phyloP scores from a whole-genome alignment of 2,113 vertebrate species.

The Microcebus griseorufus region DNA sequence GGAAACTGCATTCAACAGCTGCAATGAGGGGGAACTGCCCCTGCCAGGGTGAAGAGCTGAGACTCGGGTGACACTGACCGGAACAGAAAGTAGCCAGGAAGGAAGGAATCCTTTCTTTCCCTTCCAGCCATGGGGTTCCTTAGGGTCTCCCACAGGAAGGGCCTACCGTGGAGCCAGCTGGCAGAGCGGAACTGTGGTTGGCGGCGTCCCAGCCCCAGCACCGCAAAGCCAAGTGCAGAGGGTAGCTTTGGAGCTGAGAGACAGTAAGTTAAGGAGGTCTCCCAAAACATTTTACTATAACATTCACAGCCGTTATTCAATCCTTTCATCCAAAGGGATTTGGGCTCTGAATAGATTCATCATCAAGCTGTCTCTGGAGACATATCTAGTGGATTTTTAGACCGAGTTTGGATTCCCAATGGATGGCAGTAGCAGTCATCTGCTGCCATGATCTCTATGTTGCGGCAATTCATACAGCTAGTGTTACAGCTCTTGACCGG shows the following conservation, averaged over 20 bases:
- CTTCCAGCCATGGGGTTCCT: not conserved
- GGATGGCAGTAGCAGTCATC: not conserved
- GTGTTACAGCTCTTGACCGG: no score
- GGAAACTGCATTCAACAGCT: not conserved
- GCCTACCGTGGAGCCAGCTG: not conserved
- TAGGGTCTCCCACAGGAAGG: not conserved
- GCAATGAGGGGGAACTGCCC: not conserved
- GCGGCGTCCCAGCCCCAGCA: not conserved
- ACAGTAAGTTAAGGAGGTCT: not conserved
- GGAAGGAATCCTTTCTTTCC: not conserved
- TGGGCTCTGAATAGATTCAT: not conserved
- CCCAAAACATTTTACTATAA: not conserved
- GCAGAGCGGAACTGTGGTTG: not conserved
- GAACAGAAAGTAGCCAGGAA: not conserved
- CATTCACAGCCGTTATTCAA: not conserved
- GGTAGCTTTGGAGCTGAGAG: not conserved
- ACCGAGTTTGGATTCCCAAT: not conserved
- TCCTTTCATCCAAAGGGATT: not conserved
- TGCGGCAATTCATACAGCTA: no score
- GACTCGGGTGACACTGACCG: not conserved
- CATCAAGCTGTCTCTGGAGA: not conserved
- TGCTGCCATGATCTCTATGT: not conserved
- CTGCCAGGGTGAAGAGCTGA: not conserved
- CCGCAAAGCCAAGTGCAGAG: not conserved
- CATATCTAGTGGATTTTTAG: not conserved